Evolutionary conservation across 2,888 invertebrate species (phyloP), one percentile per base, ranked within the genome.

Genomic region (Laspeyria flexula): DNA sequence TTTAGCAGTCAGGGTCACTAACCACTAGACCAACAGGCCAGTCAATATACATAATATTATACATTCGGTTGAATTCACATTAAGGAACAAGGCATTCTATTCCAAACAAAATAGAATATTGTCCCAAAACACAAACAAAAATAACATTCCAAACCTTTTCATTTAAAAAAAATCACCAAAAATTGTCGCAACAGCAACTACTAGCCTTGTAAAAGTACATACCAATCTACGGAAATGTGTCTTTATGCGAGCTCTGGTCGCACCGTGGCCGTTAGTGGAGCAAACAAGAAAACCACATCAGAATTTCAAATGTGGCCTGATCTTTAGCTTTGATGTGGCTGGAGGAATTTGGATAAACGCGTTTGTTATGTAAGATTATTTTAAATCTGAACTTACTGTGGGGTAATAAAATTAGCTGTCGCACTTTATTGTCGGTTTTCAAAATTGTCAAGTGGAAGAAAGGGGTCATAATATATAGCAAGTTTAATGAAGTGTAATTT

Each of bases 261-360:
- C 59, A 61, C 45, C 37, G 54, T 60, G 47, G 40, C 60, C 59
- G 63, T 69, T 66, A 65, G 57, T 55, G 58, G 34, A 67, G 71
- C 74, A 77, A 79, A 78, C 81, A 79, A 75, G 79, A 74, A 71
- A 78, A 77, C 77, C 79, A 50, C 75, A 83, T 83, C 73, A 75
- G 80, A 78, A 82, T 73, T 83, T 79, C 83, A 82, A 82, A 82
- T 81, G 65, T 60, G 59, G 57, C 66, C 60, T 73, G 60, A 65
- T 71, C 61, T 73, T 50, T 39, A 43, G 55, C 65, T 75, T 71
- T 69, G 65, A 71, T 68, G 71, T 50, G 52, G 59, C 39, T 41
- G 57, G 55, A 70, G 69, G 75, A 71, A 74, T 77, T 73, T 67
- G 44, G 61, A 29, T 54, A 64, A 75, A 69, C 65, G 59, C 59